Base-by-base conservation (phyloP, 1,140 invertebrate species). In the Hylaeus anthracinus region DNA sequence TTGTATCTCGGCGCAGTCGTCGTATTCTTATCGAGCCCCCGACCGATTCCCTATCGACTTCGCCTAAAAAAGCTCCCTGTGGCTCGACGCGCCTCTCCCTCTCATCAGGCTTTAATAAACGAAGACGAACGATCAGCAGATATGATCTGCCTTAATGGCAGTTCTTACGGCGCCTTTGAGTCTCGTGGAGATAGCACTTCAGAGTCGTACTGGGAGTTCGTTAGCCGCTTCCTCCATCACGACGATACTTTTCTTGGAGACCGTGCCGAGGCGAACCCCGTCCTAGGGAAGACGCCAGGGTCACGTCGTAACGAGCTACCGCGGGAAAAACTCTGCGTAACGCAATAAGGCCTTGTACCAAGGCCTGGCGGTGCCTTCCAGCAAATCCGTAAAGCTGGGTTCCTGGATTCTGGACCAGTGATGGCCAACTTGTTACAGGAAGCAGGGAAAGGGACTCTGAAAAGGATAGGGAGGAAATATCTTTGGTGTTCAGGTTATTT, bases 261-360 rank as follows among this genome's bases (percentile, higher is more conserved):
- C 26, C 26, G 26, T 26, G 26, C 26, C 26, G 26, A 26, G 26
- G 26, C 26, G 26, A 26, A 26, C 26, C 26, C 26, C 26, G 26
- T 26, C 26, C 26, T 26, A 26, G 26, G 26, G 26, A 26, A 26
- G 26, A 26, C 26, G 26, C 26, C 26, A 26, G 26, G 26, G 26
- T 53, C 56, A 4, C 56, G 15, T 5, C 5, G 56, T 63, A 72
- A 72, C 76, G 81, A 76, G 74, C 78, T 72, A 70, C 72, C 80
- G 88, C 86, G 87, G 86, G 89, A 92, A 91, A 92, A 92, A 92
- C 83, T 85, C 82, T 72, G 85, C 78, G 88, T 92, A 93, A 92
- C 92, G 91, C 88, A 92, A 93, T 92, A 91, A 93, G 93, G 88
- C 65, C 39, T 48, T 63, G 37, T 26, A 26, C 70, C 64, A 73